Percentiles rank a stretch among this genome's conserved stretches.
phyloP scores from a whole-genome alignment of 2,113 vertebrate species.

The Hepsetus odoe region DNA sequence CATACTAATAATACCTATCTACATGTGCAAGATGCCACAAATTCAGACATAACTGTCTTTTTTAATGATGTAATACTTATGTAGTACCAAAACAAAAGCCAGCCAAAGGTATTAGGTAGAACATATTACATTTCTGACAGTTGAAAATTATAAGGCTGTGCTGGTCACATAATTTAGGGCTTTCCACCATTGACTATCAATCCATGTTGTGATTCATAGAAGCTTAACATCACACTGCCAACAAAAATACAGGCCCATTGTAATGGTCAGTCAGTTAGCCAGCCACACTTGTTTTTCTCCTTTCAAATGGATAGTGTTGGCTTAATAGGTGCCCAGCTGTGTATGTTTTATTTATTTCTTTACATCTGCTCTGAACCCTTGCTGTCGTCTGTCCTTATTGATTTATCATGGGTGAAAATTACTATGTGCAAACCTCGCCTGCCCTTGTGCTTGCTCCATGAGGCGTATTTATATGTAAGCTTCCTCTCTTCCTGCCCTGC shows the following conservation, averaged over 20 bases:
- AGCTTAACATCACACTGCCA: slow-evolving; percentile 12
- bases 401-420: slow-evolving; percentile 56
- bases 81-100: background rate
- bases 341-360: slow-evolving; percentile 43
- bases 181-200: background rate
- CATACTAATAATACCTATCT: background rate
- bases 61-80: background rate
- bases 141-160: slow-evolving; percentile 13
- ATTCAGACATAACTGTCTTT: background rate
- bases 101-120: background rate
- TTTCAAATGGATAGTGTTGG: slow-evolving; percentile 44
- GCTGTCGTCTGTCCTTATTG: slow-evolving; percentile 42
- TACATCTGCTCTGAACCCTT: slow-evolving; percentile 23
- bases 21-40: background rate
- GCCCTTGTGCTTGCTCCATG: slow-evolving; percentile 43
- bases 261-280: slow-evolving; percentile 21
- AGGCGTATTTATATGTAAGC: slow-evolving; percentile 48
- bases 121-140: background rate
- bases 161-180: slow-evolving; percentile 22
- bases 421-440: slow-evolving; percentile 36
- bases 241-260: background rate
- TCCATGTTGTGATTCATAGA: slow-evolving; percentile 31
- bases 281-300: slow-evolving; percentile 37
- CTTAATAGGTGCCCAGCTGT: slow-evolving; percentile 36
- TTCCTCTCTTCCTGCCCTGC: slow-evolving; percentile 40